Conservation (phyloP, 2,888 invertebrate genomes). For the Xylota segnis region DNA sequence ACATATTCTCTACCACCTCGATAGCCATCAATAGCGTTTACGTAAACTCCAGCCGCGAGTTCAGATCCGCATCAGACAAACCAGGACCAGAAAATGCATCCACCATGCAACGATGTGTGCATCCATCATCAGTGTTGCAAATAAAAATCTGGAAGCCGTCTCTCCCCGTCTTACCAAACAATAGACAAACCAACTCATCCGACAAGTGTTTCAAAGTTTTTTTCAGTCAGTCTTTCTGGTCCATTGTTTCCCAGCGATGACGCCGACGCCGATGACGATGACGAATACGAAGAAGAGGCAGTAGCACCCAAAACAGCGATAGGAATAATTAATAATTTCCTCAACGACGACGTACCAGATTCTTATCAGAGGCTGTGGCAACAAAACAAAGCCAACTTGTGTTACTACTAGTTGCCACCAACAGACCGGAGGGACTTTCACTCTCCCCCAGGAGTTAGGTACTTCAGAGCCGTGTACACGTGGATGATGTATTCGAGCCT, state of each 20-base stretch:
- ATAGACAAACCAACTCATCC: slow-evolving; percentile 53
- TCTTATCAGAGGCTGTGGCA: slow-evolving; percentile 53
- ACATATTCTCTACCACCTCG: not conserved
- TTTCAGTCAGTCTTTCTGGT: slow-evolving; percentile 58
- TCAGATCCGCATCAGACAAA: slow-evolving; percentile 50
- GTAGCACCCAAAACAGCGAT: slow-evolving; percentile 49
- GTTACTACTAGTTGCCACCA: slow-evolving; percentile 18
- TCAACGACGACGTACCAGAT: slow-evolving; percentile 57
- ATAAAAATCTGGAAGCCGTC: slow-evolving; percentile 35
- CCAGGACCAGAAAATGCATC: slow-evolving; percentile 45
- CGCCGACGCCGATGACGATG: not conserved
- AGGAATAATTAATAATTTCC: slow-evolving; percentile 75
- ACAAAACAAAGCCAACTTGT: slow-evolving; percentile 30
- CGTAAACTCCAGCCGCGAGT: slow-evolving; percentile 17
- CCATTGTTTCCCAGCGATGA: slow-evolving; percentile 50
- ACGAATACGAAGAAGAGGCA: slow-evolving; percentile 4
- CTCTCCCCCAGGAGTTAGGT: slow-evolving; percentile 33
- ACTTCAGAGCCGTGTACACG: slow-evolving; percentile 11
- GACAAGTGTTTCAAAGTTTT: slow-evolving; percentile 56
- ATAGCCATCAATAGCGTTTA: slow-evolving; percentile 14
- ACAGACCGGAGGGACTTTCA: slow-evolving; percentile 56
- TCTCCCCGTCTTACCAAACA: slow-evolving; percentile 38
- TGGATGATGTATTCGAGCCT: slow-evolving; percentile 48
- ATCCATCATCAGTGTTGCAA: slow-evolving; percentile 52
- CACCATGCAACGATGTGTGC: slow-evolving; percentile 41